Percentiles rank a stretch among this genome's conserved stretches.
Conservation (phyloP, 2,797 vertebrate genomes). For the Tokudaia muenninki region DNA sequence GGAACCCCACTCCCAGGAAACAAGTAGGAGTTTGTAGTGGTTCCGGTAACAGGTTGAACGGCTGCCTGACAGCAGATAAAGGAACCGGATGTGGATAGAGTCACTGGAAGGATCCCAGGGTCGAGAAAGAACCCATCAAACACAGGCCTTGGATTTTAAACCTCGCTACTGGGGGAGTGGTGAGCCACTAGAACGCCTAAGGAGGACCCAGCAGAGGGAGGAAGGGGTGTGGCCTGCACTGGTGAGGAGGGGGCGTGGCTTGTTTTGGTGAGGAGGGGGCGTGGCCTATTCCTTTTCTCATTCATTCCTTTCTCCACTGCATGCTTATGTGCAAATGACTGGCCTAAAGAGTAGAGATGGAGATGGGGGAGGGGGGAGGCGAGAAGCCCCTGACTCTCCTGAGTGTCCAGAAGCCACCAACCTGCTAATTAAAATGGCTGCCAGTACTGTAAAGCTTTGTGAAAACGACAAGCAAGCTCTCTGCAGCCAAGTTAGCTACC, state of each 20-base stretch:
- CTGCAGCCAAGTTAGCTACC: not conserved
- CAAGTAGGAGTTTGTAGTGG: not conserved
- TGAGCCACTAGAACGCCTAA: fast-evolving
- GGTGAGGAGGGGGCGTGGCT: not conserved
- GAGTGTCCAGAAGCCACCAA: not conserved
- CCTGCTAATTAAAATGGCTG: not conserved
- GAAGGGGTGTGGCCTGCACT: not conserved
- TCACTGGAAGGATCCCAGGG: not conserved
- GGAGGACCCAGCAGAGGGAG: not conserved
- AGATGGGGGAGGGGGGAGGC: not conserved
- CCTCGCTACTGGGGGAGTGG: fast-evolving
- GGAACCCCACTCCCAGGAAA: not conserved
- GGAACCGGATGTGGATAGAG: not conserved
- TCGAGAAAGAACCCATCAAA: not conserved
- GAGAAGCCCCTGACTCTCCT: not conserved
- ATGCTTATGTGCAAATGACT: not conserved
- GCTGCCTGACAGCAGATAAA: not conserved
- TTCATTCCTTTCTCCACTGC: not conserved
- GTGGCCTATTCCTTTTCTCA: not conserved
- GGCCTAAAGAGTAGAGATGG: not conserved
- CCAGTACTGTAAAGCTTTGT: not conserved
- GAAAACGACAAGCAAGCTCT: not conserved
- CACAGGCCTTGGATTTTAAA: not conserved
- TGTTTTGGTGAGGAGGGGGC: not conserved
- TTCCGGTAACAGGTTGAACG: not conserved